Base-by-base conservation (phyloP, 2,113 vertebrate genomes). In the Alligator mississippiensis region DNA sequence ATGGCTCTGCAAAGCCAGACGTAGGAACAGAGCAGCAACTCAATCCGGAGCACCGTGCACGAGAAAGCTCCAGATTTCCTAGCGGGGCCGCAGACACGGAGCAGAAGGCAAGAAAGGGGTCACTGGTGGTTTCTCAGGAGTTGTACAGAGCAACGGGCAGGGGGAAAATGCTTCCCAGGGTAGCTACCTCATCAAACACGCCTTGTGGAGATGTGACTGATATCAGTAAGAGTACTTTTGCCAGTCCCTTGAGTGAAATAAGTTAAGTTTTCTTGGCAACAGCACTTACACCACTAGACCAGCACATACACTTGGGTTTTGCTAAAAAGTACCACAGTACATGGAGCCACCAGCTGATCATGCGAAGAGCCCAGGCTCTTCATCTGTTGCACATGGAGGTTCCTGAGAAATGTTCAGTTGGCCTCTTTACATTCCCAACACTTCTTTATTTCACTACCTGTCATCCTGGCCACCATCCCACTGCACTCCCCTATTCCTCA, bases 1-100 rank as follows among this genome's bases (percentile, higher is more conserved):
- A 90, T 0, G 1, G 61, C 38, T 81, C 57, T 4, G 0, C 9
- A 80, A 3, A 62, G 72, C 13, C 15, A 4, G 3, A 72, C 0
- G 2, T 1, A 22, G 81, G 25, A 89, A 84, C 0, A 0, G 84
- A 90, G n/a, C 1, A 2, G 34, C 17, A 76, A 25, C 74, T 85
- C 47, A 11, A 34, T 77, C 60, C 58, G 54, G 70, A 2, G 8
- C 55, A 60, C 63, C 61, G 12, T 70, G 11, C 5, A 18, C 0
- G 1, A 80, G 61, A 59, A 87, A 95, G 77, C 1, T 1, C 28
- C 68, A n/a, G 10, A n/a, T 79, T 84, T 83, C 68, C 72, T 80
- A 60, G 4, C 34, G 38, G 63, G 25, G 59, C 0, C 0, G 12
- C 27, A 30, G 63, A 59, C 30, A n/a, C 30, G 6, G n/a, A 68